Evolutionary conservation across 2,113 vertebrate species (phyloP).

Genomic region (Rhynchomys soricoides): DNA sequence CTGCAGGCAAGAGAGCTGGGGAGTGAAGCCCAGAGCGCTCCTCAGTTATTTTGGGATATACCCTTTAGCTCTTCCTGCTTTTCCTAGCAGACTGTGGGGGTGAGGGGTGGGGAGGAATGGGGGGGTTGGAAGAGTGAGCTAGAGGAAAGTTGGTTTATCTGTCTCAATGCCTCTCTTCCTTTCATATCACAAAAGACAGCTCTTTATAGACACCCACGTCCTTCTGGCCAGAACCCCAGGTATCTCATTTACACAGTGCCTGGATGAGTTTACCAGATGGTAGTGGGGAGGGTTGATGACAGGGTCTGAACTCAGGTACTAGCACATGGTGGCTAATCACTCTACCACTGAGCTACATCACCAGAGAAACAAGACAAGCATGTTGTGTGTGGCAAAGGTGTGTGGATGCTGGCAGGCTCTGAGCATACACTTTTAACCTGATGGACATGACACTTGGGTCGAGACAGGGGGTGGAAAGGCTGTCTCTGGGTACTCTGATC

Average conservation of each 20-base stretch:
- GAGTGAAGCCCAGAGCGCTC: neutral
- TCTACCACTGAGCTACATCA: neutral
- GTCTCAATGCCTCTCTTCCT: neutral
- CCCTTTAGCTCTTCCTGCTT: conserved; percentile 23
- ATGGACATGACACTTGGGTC: neutral
- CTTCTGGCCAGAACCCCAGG: neutral
- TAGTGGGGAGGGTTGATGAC: neutral
- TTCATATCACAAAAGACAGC: neutral
- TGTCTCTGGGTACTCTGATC: neutral
- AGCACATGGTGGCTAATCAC: neutral
- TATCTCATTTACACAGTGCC: neutral
- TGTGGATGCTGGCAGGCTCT: neutral
- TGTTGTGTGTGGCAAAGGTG: neutral
- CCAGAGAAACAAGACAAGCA: neutral
- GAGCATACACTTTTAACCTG: neutral
- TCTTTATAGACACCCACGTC: neutral
- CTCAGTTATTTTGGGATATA: conserved; percentile 60
- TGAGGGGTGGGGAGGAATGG: neutral
- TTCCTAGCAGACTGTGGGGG: neutral
- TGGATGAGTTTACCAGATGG: neutral
- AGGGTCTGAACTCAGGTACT: neutral
- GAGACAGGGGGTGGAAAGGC: neutral
- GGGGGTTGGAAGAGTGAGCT: neutral
- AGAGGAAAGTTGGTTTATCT: neutral
- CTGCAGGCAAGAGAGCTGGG: neutral